phyloP scores from a whole-genome alignment of 2,113 vertebrate genomes.

The Bungarus multicinctus region DNA sequence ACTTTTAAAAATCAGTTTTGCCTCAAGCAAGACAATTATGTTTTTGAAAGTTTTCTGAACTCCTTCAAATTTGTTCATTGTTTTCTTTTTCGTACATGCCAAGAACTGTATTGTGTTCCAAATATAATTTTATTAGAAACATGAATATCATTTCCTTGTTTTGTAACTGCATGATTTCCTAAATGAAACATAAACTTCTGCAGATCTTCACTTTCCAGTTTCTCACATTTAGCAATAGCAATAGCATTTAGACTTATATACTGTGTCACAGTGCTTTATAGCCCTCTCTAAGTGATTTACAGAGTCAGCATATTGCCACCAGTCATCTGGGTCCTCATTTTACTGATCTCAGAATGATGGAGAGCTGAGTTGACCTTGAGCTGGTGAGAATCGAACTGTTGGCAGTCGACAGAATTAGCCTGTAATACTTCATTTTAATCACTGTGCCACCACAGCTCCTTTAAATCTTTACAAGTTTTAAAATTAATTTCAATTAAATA shows the following conservation, averaged over 20 bases:
- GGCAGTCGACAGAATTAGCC: too few species aligned
- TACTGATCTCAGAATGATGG: too few species aligned
- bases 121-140: conserved; percentile 20
- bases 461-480: background rate
- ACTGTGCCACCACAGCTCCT: too few species aligned
- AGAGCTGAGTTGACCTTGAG: too few species aligned
- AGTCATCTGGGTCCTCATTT: too few species aligned
- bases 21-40: background rate
- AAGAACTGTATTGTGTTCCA: conserved; percentile 22
- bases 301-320: too few species aligned
- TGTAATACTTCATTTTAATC: too few species aligned
- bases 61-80: background rate
- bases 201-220: conserved; percentile 26
- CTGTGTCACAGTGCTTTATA: too few species aligned
- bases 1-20: conserved; percentile 6
- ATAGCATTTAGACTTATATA: too few species aligned
- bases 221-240: conserved; percentile 1
- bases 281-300: too few species aligned
- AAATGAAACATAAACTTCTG: conserved; percentile 12
- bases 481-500: background rate
- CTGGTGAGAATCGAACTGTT: too few species aligned
- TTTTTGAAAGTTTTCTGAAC: conserved; percentile 1
- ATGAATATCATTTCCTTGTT: conserved; percentile 20
- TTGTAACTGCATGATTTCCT: conserved; percentile 21
- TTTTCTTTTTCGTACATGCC: conserved; percentile 33